Conservation (phyloP, 2,797 vertebrate genomes). For the Limosa lapponica region DNA sequence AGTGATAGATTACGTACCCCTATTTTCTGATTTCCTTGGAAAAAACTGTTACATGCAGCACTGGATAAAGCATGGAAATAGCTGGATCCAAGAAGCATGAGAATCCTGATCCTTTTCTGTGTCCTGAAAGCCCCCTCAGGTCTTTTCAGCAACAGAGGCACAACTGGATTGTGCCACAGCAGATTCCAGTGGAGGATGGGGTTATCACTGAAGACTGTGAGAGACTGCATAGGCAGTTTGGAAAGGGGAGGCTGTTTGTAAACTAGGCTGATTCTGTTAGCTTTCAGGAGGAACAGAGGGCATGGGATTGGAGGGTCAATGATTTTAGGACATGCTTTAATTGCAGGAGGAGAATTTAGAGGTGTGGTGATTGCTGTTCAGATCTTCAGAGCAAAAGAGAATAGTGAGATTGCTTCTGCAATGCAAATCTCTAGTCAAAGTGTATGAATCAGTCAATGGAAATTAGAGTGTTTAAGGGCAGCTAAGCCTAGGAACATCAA, state of each 20-base stretch:
- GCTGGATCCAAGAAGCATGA: not conserved
- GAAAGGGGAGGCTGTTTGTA: not conserved
- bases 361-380: not conserved
- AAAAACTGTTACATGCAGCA: not conserved
- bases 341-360: not conserved
- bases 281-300: not conserved
- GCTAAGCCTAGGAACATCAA: not conserved
- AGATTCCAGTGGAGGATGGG: not conserved
- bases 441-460: not conserved
- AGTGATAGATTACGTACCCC: not conserved
- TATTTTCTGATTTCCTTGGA: not conserved
- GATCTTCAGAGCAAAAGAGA: not conserved
- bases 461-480: not conserved
- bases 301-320: not conserved
- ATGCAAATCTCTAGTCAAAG: not conserved
- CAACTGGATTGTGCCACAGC: not conserved
- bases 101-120: not conserved
- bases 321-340: not conserved
- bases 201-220: not conserved
- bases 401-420: not conserved
- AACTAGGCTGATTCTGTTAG: not conserved
- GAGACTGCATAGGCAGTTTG: not conserved
- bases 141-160: not conserved
- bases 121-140: not conserved
- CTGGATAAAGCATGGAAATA: not conserved